Evolutionary conservation across 92 coral and sea anemone species (phyloP).

Genomic region (Porites cylindrica): DNA sequence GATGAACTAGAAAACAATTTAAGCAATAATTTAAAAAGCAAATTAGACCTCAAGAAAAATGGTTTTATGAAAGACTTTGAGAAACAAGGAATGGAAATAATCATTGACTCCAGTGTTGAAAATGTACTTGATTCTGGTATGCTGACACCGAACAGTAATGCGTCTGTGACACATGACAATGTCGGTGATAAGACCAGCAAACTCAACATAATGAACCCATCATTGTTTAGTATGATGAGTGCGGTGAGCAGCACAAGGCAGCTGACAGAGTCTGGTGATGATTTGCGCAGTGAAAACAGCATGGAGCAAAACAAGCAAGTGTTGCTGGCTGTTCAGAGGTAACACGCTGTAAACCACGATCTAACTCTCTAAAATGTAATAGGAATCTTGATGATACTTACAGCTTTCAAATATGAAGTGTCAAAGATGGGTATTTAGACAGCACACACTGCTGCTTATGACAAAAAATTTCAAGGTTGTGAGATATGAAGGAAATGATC

Average conservation of each 20-base stretch:
- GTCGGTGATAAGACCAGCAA: slow-evolving; percentile 44
- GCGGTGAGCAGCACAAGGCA: slow-evolving; percentile 75
- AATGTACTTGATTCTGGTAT: slow-evolving; percentile 36
- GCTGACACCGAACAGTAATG: slow-evolving; percentile 41
- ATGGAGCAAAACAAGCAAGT: slow-evolving; percentile 89
- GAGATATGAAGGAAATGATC: no score
- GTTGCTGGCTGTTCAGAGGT: slow-evolving; percentile 94
- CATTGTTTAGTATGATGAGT: slow-evolving; percentile 84
- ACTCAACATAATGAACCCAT: slow-evolving; percentile 48
- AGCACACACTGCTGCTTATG: neutral
- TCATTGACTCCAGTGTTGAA: slow-evolving; percentile 12
- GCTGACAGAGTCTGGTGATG: slow-evolving; percentile 67
- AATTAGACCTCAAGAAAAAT: slow-evolving; percentile 52
- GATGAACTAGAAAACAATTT: slow-evolving; percentile 31
- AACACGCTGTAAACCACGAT: neutral
- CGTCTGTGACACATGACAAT: slow-evolving; percentile 25
- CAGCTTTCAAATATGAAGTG: no score
- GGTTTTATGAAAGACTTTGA: slow-evolving; percentile 42
- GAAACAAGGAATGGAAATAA: slow-evolving; percentile 1
- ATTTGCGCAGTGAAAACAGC: slow-evolving; percentile 69
- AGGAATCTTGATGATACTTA: neutral
- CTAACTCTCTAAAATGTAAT: no score
- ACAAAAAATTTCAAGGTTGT: no score
- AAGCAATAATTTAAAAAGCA: slow-evolving; percentile 5
- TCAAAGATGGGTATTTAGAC: neutral